Percentiles rank a stretch among this genome's conserved stretches.
Evolutionary conservation across 1,140 invertebrate genomes (phyloP).

Genomic region (Diploscapter pachys): DNA sequence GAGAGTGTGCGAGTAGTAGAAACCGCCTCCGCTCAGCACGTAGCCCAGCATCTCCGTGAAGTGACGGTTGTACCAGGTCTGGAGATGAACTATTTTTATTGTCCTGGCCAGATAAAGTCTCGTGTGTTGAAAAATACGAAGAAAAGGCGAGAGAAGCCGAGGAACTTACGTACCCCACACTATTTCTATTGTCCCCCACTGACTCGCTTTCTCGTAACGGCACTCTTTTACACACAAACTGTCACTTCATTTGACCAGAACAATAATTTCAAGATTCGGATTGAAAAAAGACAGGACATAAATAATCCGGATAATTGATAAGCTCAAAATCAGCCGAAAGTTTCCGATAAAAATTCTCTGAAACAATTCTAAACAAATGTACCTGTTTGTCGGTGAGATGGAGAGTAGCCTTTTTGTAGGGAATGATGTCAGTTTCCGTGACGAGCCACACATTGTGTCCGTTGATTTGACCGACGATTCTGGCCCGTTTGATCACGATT

Average conservation of each 20-base stretch:
- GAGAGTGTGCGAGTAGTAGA: constrained; percentile 88
- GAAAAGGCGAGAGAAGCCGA: too few relatives aligned
- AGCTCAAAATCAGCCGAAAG: too few relatives aligned
- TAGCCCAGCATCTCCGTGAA: constrained; percentile 77
- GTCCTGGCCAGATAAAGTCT: too few relatives aligned
- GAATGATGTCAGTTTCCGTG: constrained; percentile 76
- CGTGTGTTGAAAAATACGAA: too few relatives aligned
- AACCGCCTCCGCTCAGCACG: constrained; percentile 74
- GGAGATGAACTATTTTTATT: constrained; percentile 1
- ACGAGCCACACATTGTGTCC: constrained; percentile 82
- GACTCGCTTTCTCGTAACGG: too few relatives aligned
- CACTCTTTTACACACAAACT: too few relatives aligned
- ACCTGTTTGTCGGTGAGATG: constrained; percentile 80
- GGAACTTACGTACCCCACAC: too few relatives aligned
- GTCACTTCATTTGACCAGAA: too few relatives aligned
- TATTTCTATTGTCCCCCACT: too few relatives aligned
- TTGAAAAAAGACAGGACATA: too few relatives aligned
- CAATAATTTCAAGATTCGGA: too few relatives aligned
- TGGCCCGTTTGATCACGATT: constrained; percentile 80
- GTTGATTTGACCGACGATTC: constrained; percentile 79
- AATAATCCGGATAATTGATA: too few relatives aligned
- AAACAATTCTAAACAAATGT: constrained; percentile 43
- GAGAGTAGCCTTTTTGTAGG: constrained; percentile 76
- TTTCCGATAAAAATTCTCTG: not conserved
- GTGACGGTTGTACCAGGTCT: constrained; percentile 72